Evolutionary conservation across 2,888 invertebrate genomes (phyloP), one percentile per base, ranked within the genome.

Genomic region (Dynastes maya): DNA sequence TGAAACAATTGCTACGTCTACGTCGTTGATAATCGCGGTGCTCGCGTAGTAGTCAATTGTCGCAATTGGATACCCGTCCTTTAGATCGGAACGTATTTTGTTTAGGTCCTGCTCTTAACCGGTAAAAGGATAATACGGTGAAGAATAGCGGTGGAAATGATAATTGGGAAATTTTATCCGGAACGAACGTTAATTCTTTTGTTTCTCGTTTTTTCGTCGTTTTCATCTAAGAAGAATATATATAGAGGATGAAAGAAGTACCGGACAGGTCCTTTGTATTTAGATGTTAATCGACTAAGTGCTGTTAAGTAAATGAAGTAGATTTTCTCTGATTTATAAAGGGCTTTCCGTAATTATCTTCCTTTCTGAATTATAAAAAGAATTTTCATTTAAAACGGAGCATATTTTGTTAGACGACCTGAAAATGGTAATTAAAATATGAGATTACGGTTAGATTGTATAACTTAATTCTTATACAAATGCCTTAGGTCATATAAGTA

Each of bases 1-100:
- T 37, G 71, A 71, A 71, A 71, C 71, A 71, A 71, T 71, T 55
- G 71, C 53, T 53, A 53, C 58, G 67, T 45, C 49, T 68, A 68
- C 67, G 49, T 40, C 65, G 11, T 45, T 45, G 45, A 45, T 45
- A 45, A 45, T 45, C 45, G 45, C 45, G 45, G 45, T 45, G 45
- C 8, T n/a, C 53, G 53, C 53, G 53, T 53, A 53, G 53, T 53
- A 53, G 53, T 68, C 67, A 51, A 68, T 68, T 51, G 67, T 68
- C 67, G 67, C 49, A 68, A 68, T 49, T 51, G 67, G 27, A 27
- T 37, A n/a, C 55, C 22, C n/a, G 37, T 32, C 55, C 55, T 71
- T 2, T 71, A 71, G 37, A 71, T 71, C 67, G 45, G 67, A 67
- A 45, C 45, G 49, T 58, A 16, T 29, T 49, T 27, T 49, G 45